Conservation (phyloP, 1,140 invertebrate species). For the Orius laevigatus region DNA sequence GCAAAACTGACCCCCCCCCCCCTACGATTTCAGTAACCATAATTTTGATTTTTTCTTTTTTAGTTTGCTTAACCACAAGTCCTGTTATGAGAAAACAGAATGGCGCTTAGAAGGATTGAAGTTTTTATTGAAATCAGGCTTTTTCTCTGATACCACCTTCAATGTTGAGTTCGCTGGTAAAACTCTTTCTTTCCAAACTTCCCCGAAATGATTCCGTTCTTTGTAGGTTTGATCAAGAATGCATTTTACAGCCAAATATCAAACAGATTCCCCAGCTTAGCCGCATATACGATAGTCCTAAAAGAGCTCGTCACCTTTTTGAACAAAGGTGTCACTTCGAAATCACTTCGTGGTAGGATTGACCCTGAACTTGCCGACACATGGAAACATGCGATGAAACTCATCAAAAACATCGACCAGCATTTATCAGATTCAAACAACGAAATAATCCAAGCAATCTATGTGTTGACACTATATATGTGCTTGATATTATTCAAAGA, state of each 20-base stretch:
- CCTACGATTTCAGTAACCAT: too few relatives aligned
- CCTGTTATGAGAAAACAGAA: background rate
- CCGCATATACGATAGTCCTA: background rate
- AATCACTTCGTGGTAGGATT: background rate
- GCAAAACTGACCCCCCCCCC: too few relatives aligned
- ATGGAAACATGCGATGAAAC: background rate
- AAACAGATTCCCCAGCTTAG: background rate
- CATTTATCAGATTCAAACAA: background rate
- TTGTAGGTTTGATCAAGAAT: background rate
- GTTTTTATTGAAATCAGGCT: background rate
- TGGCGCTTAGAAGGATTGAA: slow-evolving; percentile 2
- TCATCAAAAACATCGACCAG: background rate
- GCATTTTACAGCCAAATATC: slow-evolving; percentile 2
- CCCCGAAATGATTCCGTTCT: too few relatives aligned
- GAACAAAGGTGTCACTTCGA: background rate
- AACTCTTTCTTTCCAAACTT: too few relatives aligned
- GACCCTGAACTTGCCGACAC: slow-evolving; percentile 2
- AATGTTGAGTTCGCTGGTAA: slow-evolving; percentile 1
- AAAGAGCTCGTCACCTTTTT: slow-evolving; percentile 1
- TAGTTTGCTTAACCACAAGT: background rate
- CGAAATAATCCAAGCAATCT: background rate
- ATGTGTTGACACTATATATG: slow-evolving; percentile 3
- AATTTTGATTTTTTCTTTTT: too few relatives aligned
- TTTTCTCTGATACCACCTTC: background rate
- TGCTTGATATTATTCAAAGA: background rate